Base-by-base conservation (phyloP, 2,113 vertebrate genomes). In the Saccopteryx leptura region DNA sequence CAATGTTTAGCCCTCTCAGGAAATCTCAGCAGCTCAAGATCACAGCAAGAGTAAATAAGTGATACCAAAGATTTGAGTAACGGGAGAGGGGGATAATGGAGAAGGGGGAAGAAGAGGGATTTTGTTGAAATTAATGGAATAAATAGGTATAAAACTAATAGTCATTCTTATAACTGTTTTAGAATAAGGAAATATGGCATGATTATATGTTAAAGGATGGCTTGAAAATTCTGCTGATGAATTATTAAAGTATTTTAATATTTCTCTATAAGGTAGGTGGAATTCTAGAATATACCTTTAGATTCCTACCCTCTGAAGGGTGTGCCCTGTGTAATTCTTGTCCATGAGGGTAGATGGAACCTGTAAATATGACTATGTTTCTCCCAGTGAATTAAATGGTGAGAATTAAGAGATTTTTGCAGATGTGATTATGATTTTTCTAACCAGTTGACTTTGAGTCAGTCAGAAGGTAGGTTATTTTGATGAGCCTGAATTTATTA, bases 11-110 rank as follows among this genome's bases (percentile, higher is more conserved):
- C 48, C 69, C 80, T 97, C 93, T 76, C 75, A 69, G 89, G 94
- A 96, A 95, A 91, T 46, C 18, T 89, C 82, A 61, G 94, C 50
- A 94, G 79, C 69, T 84, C 63, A 75, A 89, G 93, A 96, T 95
- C 94, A n/a, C 54, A 93, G 88, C 60, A 78, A 71, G 94, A 94
- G 85, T 95, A 89, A 95, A 80, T 65, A 90, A 88, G 71, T 65
- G 79, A 81, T 63, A 63, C 52, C 17, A 82, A 93, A 26, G 74
- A 81, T 33, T 78, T 69, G 54, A 58, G 17, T 69, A 39, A 39
- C 3, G 39, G 39, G 28, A 26, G 26, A 72, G 71, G 69, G 74
- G 58, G 79, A 2, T 88, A 71, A 60, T 19, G 33, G 60, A 93
- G 26, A 15, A 54, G 28, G 80, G 17, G 50, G 68, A 48, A 80